Evolutionary conservation across 2,888 invertebrate genomes (phyloP).

Genomic region (Amphipoea oculea): DNA sequence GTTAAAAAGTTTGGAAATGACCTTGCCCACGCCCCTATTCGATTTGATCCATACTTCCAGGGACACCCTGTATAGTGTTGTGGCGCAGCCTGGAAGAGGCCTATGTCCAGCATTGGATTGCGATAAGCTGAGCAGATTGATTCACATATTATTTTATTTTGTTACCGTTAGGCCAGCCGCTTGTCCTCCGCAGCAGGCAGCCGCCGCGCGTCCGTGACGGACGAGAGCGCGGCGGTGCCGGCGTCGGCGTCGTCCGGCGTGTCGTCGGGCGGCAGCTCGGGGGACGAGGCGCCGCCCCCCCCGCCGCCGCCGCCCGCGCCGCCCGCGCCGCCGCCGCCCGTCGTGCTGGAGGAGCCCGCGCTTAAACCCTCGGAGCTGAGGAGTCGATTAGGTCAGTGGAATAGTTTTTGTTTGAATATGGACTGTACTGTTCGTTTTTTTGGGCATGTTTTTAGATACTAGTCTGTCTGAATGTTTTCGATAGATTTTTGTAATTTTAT

Average conservation of each 20-base stretch:
- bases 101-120: not conserved
- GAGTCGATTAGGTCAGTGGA: conserved; percentile 81
- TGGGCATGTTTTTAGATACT: not conserved
- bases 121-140: not conserved
- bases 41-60: no score
- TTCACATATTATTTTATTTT: not conserved
- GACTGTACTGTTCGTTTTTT: not conserved
- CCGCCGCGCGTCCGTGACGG: conserved; percentile 84
- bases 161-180: conserved; percentile 81
- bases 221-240: conserved; percentile 78
- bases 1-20: no score
- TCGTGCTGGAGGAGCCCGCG: conserved; percentile 92
- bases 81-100: no score
- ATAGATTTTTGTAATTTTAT: not conserved
- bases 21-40: no score
- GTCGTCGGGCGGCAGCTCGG: conserved; percentile 85
- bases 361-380: conserved; percentile 90
- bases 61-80: no score
- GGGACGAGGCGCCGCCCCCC: conserved; percentile 92
- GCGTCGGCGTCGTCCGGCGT: conserved; percentile 86
- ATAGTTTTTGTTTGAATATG: not conserved
- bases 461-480: not conserved
- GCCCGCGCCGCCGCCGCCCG: conserved; percentile 85
- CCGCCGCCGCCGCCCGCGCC: conserved; percentile 92
- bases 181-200: conserved; percentile 87